phyloP scores from a whole-genome alignment of 2,797 vertebrate species.

The Mallotus villosus region DNA sequence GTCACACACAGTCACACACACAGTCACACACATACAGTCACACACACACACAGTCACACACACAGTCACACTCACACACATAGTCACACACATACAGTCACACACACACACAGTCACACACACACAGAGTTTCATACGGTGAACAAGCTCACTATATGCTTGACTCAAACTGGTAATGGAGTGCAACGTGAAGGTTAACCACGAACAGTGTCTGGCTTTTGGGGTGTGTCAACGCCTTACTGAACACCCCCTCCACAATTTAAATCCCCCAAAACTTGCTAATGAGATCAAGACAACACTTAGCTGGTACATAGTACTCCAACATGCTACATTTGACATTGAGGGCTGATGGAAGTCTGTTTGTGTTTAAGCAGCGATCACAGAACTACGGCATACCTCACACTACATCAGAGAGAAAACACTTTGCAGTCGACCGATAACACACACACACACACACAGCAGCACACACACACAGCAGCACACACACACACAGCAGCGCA shows the following conservation, averaged over 20 bases:
- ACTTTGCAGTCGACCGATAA: background rate
- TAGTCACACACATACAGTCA: slow-evolving; percentile 2
- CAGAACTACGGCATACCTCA: background rate
- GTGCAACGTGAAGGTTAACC: slow-evolving; percentile 33
- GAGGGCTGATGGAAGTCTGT: background rate
- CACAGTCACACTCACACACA: slow-evolving; percentile 56
- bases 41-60: slow-evolving; percentile 48
- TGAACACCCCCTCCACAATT: background rate
- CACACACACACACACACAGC: slow-evolving; percentile 44
- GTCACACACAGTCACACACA: background rate
- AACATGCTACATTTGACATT: background rate
- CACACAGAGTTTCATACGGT: background rate
- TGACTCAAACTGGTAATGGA: slow-evolving; percentile 39
- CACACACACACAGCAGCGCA: slow-evolving; percentile 41
- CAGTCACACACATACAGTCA: slow-evolving; percentile 5
- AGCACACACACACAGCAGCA: slow-evolving; percentile 24
- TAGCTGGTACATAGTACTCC: background rate
- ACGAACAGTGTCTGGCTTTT: slow-evolving; percentile 18
- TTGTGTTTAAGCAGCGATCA: background rate
- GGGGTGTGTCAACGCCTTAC: background rate
- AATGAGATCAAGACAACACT: slow-evolving; percentile 13
- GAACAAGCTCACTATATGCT: slow-evolving; percentile 17
- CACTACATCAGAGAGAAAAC: background rate
- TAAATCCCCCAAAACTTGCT: slow-evolving; percentile 28
- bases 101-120: slow-evolving; percentile 19